Evolutionary conservation across 2,113 vertebrate genomes (phyloP), one percentile per base, ranked within the genome.

Genomic region (Irena cyanogastra): DNA sequence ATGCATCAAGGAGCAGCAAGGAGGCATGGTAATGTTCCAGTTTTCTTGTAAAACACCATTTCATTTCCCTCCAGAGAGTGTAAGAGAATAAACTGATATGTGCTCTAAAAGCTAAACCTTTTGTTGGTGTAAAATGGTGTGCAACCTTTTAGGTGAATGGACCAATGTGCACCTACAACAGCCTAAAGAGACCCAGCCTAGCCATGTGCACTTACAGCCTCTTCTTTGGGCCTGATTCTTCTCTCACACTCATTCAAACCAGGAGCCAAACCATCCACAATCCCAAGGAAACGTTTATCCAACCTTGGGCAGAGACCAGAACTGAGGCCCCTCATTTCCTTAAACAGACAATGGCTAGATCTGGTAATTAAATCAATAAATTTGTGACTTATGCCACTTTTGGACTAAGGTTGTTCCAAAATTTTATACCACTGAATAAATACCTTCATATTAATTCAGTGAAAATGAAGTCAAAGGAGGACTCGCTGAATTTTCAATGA

Each of bases 1-100:
- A 97, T 95, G 82, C 65, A 95, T 97, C 95, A 97, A 97, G 82
- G 44, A 97, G 86, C 93, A 94, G 90, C 33, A 52, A 87, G 60
- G 64, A 70, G 49, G 87, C 96, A 95, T 42, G 50, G 53, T 45
- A 70, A 76, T 94, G 94, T 89, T 97, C 86, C 93, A 74, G 13
- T 91, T 97, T 97, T 95, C 94, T 94, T 84, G 83, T 87, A 93
- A 97, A 96, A 97, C 54, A 70, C 41, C 24, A 61, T 91, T 92
- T 96, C 14, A 47, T 57, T 91, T 94, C 71, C 89, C 92, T 66
- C 97, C 57, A 71, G 54, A 93, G 92, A 92, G 83, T 31, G 15
- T 31, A 95, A 64, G 24, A 64, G 60, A 69, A 90, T 82, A 71
- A 92, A 91, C 52, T 6, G 13, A 16, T 53, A 52, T 20, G 26